Evolutionary conservation across 2,888 invertebrate genomes (phyloP).

Genomic region (Callosobruchus maculatus): DNA sequence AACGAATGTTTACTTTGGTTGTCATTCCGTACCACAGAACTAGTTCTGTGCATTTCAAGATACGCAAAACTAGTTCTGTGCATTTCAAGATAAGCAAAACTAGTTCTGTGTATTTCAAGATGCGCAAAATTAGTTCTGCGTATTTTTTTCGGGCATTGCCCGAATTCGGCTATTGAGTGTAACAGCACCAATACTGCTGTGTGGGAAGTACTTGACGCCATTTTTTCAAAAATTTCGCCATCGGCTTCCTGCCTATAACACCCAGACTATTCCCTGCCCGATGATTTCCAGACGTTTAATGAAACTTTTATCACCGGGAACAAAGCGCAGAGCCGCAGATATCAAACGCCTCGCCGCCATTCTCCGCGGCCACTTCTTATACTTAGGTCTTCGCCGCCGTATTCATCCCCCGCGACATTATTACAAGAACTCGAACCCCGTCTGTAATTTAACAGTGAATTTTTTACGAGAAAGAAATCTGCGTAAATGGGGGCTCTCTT

Average conservation of each 20-base stretch:
- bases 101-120: too few species aligned
- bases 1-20: too few species aligned
- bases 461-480: neutral
- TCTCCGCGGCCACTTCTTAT: neutral
- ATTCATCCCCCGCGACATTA: neutral
- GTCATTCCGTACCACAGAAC: too few species aligned
- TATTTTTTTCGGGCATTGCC: too few species aligned
- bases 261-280: neutral
- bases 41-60: too few species aligned
- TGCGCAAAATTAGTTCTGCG: too few species aligned
- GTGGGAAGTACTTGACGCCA: too few species aligned
- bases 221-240: too few species aligned
- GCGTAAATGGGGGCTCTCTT: neutral
- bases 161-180: too few species aligned
- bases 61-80: too few species aligned
- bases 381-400: neutral
- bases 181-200: too few species aligned
- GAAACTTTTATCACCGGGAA: neutral
- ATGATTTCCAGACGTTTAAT: neutral
- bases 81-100: too few species aligned
- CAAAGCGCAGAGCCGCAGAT: neutral
- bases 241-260: neutral
- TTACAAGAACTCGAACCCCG: neutral
- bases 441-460: neutral
- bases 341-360: neutral